A percentile compares a stretch with the other conserved stretches of the same genome.
Conservation (phyloP, 1,140 invertebrate genomes). For the Polypedilum pembai region DNA sequence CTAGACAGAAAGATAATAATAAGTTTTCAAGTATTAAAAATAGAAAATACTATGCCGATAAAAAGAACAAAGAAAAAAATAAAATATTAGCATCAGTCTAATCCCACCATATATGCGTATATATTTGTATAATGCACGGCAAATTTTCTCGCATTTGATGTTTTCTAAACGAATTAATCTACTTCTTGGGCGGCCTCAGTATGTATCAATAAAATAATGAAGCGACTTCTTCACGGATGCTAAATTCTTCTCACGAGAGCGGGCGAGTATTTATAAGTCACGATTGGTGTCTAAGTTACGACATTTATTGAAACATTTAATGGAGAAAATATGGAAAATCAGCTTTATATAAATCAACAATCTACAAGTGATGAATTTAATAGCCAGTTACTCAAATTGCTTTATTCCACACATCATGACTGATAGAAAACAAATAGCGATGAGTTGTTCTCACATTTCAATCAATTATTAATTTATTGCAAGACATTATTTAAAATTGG, state of each 20-base stretch:
- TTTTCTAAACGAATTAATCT: not conserved
- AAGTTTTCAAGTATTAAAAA: not conserved
- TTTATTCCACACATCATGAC: not conserved
- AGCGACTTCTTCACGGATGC: not conserved
- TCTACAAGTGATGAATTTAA: constrained; percentile 24
- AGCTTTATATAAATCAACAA: constrained; percentile 23
- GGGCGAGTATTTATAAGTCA: not conserved
- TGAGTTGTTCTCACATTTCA: constrained; percentile 5
- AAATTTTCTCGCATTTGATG: not conserved
- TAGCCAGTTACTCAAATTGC: constrained; percentile 1
- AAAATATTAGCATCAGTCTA: not conserved
- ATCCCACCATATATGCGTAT: not conserved
- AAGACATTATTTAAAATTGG: not conserved
- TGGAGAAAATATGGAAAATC: constrained; percentile 2
- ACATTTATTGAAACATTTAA: constrained; percentile 22
- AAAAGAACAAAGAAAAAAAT: not conserved
- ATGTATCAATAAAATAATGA: constrained; percentile 21
- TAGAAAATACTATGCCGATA: not conserved
- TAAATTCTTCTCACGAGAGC: not conserved
- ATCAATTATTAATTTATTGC: constrained; percentile 4
- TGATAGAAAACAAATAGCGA: not conserved
- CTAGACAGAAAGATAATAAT: not conserved
- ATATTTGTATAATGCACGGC: not conserved
- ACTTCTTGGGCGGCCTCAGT: constrained; percentile 24
- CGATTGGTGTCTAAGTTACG: constrained; percentile 11